Percentiles rank a stretch among this genome's conserved stretches.
These are phyloP conservation scores for Cheilosia urbana DNA, from an alignment of 2,888 invertebrate genomes.

Conservation along the genomic window DNA sequence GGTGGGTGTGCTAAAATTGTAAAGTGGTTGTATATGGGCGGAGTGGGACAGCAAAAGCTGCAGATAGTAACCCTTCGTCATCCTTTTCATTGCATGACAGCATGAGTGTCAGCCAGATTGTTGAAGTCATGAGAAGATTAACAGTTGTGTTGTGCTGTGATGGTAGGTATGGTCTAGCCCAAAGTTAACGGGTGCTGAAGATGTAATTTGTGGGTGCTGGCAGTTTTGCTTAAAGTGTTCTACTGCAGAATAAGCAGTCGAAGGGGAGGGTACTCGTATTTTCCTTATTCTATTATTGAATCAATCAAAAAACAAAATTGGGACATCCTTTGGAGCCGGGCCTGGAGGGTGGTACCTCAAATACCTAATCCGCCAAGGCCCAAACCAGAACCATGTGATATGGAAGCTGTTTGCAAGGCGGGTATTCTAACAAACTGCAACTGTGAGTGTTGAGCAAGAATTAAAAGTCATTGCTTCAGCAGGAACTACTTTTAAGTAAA, in stretches of 20 bases:
- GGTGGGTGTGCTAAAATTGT: slow-evolving; percentile 19
- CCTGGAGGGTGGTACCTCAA: too few relatives aligned
- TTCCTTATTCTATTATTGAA: too few relatives aligned
- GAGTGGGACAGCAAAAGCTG: slow-evolving; percentile 21
- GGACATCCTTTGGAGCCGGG: too few relatives aligned
- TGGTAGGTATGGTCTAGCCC: slow-evolving; percentile 7
- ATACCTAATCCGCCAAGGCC: too few relatives aligned
- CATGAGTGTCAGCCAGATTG: slow-evolving; percentile 64
- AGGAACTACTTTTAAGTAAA: too few relatives aligned
- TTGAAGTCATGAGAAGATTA: slow-evolving; percentile 59
- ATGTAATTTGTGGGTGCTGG: slow-evolving; percentile 10
- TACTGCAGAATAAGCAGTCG: neutral
- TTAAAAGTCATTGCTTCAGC: too few relatives aligned
- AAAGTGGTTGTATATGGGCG: slow-evolving; percentile 26
- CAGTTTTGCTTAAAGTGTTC: slow-evolving; percentile 28
- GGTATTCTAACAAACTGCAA: too few relatives aligned
- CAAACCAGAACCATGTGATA: too few relatives aligned
- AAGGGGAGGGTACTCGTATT: neutral
- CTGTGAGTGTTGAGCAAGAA: too few relatives aligned
- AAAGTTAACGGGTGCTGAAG: slow-evolving; percentile 16
- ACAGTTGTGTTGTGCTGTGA: slow-evolving; percentile 41
- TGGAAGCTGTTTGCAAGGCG: too few relatives aligned
- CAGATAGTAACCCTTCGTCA: slow-evolving; percentile 41
- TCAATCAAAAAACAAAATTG: too few relatives aligned
- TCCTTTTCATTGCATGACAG: slow-evolving; percentile 49